Base-by-base conservation (phyloP, 2,113 vertebrate species). In the Microcebus tavaratra region DNA sequence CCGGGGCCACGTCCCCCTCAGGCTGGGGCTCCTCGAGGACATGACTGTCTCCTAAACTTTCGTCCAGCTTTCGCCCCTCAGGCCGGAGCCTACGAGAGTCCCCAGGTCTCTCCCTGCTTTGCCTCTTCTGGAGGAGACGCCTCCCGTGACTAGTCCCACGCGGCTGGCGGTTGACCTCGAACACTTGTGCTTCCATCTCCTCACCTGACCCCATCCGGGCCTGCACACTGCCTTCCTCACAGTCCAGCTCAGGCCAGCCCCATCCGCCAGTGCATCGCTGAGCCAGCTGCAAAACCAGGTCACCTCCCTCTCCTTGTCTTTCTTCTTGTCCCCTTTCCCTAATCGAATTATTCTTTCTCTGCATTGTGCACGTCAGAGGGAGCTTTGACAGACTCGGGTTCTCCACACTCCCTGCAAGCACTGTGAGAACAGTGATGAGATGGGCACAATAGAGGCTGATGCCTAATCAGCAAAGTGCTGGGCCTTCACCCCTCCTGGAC, bases 271-370 rank as follows among this genome's bases (percentile, higher is more conserved):
- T 11, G 31, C 91, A 78, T 91, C 9, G 83, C 97, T 96, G 97
- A 98, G 96, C 97, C 97, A 97, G 98, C 98, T 91, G 89, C 97
- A 97, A 98, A 97, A 97, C 59, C 98, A 98, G 98, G 98, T 96
- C 96, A 96, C 70, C 95, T 94, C 93, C 5, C 8, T 93, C 93
- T 93, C 96, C 89, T 91, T 97, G 93, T 87, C 93, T 96, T 95
- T 91, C 95, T 96, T 81, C 75, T 88, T 81, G 89, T 81, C 91
- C 97, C 91, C 65, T 85, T 91, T 97, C 79, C 70, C 72, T 97
- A 97, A 97, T 97, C 79, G 23, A 98, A 97, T 98, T 91, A 95
- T 39, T 92, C 82, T 90, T 39, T 68, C 72, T 80, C 73, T 83
- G 85, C 91, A 78, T 67, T 57, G 89, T 95, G 93, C 93, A 59